phyloP scores from a whole-genome alignment of 1,140 invertebrate species.

The Agrilus planipennis region DNA sequence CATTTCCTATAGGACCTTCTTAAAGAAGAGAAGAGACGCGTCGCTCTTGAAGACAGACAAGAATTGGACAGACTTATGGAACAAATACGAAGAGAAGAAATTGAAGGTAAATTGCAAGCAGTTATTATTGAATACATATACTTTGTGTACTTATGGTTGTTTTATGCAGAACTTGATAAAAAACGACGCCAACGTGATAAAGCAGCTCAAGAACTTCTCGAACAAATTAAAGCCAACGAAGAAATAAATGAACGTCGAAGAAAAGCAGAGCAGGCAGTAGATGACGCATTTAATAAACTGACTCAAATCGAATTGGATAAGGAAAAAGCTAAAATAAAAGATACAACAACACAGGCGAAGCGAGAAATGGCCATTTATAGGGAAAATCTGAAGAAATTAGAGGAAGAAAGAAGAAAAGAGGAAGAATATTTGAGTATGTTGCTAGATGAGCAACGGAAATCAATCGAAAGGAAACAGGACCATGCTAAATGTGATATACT shows the following conservation, averaged over 20 bases:
- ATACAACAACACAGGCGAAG: slow-evolving; percentile 13
- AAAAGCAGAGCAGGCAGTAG: slow-evolving; percentile 22
- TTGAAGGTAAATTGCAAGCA: slow-evolving; percentile 16
- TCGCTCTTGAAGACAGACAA: slow-evolving; percentile 17
- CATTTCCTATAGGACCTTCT: slow-evolving; percentile 11
- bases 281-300: slow-evolving; percentile 18
- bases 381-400: slow-evolving; percentile 23
- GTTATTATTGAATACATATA: background rate
- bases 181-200: slow-evolving; percentile 17
- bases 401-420: slow-evolving; percentile 20
- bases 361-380: slow-evolving; percentile 22
- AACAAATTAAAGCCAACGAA: slow-evolving; percentile 23
- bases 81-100: slow-evolving; percentile 21
- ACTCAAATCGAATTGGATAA: slow-evolving; percentile 20
- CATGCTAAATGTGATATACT: slow-evolving; percentile 21
- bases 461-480: slow-evolving; percentile 22
- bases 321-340: slow-evolving; percentile 18
- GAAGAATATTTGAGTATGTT: slow-evolving; percentile 18
- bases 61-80: slow-evolving; percentile 23
- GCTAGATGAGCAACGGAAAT: slow-evolving; percentile 17
- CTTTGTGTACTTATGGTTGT: background rate
- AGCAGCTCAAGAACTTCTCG: slow-evolving; percentile 18
- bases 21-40: slow-evolving; percentile 17
- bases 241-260: slow-evolving; percentile 19
- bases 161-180: slow-evolving; percentile 13